Percentiles rank a stretch among this genome's conserved stretches.
These are phyloP conservation scores for Seriola rivoliana DNA, from an alignment of 2,113 vertebrate species.

Conservation along the genomic window DNA sequence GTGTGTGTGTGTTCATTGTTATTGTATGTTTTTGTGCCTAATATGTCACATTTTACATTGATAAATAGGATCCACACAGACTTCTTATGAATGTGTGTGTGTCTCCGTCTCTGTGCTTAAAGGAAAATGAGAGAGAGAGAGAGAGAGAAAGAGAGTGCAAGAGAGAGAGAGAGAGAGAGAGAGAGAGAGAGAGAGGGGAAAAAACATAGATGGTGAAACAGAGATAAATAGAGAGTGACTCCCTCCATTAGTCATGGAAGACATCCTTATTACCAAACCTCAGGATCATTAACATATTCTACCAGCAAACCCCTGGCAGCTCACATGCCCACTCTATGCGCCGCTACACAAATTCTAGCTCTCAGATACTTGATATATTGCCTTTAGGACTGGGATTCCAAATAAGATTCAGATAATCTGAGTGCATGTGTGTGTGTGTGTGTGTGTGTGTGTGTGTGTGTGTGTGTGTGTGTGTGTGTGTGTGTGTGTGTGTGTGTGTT, in stretches of 20 bases:
- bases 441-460: constrained; percentile 23
- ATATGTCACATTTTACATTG: constrained; percentile 30
- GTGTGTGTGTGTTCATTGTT: background rate
- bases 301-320: constrained; percentile 13
- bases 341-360: constrained; percentile 14
- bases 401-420: constrained; percentile 37
- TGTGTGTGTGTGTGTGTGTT: constrained; percentile 27
- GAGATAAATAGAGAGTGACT: constrained; percentile 50
- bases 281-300: constrained; percentile 65
- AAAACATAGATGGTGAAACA: constrained; percentile 17
- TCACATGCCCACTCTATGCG: background rate
- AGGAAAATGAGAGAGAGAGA: constrained; percentile 4
- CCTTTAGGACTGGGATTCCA: constrained; percentile 8
- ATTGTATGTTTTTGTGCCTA: constrained; percentile 23
- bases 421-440: constrained; percentile 7
- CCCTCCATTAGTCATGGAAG: constrained; percentile 60
- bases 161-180: constrained; percentile 25
- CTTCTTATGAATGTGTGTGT: background rate
- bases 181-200: background rate
- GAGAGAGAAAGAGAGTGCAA: constrained; percentile 40
- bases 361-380: constrained; percentile 29
- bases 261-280: constrained; percentile 57
- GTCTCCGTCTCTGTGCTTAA: background rate
- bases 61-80: constrained; percentile 38
- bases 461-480: constrained; percentile 26